These are phyloP conservation scores for Montifringilla adamsi DNA, from an alignment of 2,113 vertebrate genomes.

Conservation along the genomic window DNA sequence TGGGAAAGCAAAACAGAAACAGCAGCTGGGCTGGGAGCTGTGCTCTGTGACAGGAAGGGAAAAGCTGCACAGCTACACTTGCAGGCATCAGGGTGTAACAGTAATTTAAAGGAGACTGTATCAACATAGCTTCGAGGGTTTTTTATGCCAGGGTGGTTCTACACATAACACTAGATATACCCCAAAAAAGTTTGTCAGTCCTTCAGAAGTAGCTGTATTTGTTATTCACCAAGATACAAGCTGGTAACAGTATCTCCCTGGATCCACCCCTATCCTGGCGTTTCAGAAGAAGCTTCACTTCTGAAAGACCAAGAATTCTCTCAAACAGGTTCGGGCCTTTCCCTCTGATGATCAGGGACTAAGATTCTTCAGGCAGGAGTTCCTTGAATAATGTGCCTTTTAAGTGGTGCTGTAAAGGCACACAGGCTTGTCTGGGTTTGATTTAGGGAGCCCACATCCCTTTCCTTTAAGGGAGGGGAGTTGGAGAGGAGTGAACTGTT, in stretches of 20 bases:
- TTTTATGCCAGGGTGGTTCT: not conserved
- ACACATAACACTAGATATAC: not conserved
- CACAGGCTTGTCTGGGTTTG: not conserved
- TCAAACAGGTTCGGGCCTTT: not conserved
- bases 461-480: not conserved
- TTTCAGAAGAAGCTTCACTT: not conserved
- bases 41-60: not conserved
- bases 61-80: not conserved
- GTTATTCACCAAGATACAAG: not conserved
- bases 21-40: not conserved
- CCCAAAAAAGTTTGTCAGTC: rapidly evolving
- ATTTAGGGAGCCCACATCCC: not conserved
- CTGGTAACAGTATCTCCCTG: not conserved
- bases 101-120: not conserved
- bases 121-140: not conserved
- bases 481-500: not conserved
- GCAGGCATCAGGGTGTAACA: not conserved
- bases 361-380: not conserved
- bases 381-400: not conserved
- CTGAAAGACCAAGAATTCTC: not conserved
- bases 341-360: not conserved
- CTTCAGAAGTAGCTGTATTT: not conserved
- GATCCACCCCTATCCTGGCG: no score
- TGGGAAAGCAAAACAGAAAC: not conserved
- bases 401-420: not conserved